Evolutionary conservation across 2,888 invertebrate genomes (phyloP), one percentile per base, ranked within the genome.

Genomic region (Drosophila affinis): DNA sequence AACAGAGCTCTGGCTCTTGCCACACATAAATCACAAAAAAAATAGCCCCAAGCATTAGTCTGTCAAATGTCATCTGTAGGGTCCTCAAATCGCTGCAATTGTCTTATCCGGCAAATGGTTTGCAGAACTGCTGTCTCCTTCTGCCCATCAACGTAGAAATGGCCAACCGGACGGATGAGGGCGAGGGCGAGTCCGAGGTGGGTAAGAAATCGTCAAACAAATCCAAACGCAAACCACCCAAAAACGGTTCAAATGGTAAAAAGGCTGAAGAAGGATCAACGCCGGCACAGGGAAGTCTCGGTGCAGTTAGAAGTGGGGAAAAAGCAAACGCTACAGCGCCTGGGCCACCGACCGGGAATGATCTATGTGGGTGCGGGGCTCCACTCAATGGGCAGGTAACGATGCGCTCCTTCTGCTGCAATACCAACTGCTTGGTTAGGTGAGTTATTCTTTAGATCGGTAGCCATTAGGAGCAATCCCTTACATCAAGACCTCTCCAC

Each of bases 11-110:
- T 3, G 46, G 24, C 58, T 46, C 45, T 29, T 14, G 17, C 29
- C 32, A 27, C 63, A 21, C 5, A 48, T 34, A 54, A 48, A 17
- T 49, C n/a, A 54, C 21, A 60, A 57, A 58, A 52, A 68, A 44
- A 69, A 62, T 63, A 56, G 51, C 18, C 44, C 17, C 21, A 21
- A 32, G 18, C 18, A 21, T 49, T 48, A 27, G 60, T 70, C 55
- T 59, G 27, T 56, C 24, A 47, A 17, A 4, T 51, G 14, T 39
- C 9, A 24, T 58, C 52, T 72, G 27, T 68, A 89, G 83, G 34
- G 58, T 79, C 62, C 62, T 69, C 59, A 47, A 72, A 3, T 65
- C 84, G 45, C 52, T 78, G 49, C 75, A 72, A 51, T 53, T 70
- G 49, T 55, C 78, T n/a, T 56, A 47, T 27, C 53, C 72, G n/a